phyloP scores from a whole-genome alignment of 1,140 invertebrate species.

The Temnothorax longispinosus region DNA sequence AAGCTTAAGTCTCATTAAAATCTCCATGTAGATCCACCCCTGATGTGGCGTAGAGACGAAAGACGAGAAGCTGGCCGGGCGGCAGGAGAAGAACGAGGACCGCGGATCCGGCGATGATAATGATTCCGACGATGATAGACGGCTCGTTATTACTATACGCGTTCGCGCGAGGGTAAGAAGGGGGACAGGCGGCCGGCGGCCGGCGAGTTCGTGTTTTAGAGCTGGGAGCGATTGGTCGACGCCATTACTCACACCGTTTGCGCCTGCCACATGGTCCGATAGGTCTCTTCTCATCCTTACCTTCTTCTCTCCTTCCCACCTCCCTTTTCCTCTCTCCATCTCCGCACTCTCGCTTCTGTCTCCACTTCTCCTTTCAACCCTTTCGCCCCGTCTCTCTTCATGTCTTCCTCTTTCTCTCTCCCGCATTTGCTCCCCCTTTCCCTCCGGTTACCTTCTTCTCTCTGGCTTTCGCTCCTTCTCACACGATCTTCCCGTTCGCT shows the following conservation, averaged over 20 bases:
- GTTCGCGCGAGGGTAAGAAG: conserved; percentile 8
- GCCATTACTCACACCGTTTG: conserved; percentile 81
- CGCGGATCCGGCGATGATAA: conserved; percentile 76
- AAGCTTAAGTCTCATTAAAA: conserved; percentile 38
- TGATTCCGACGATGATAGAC: conserved; percentile 80
- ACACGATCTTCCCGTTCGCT: background rate
- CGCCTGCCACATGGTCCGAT: conserved; percentile 81
- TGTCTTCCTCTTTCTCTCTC: background rate
- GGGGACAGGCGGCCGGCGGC: conserved; percentile 45
- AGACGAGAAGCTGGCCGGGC: conserved; percentile 1
- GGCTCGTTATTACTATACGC: conserved; percentile 59
- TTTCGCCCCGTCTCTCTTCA: background rate
- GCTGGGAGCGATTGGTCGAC: conserved; percentile 79
- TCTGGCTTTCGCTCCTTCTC: conserved; percentile 5
- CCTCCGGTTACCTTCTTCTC: background rate
- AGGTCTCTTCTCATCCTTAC: conserved; percentile 65
- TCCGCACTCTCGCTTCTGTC: background rate
- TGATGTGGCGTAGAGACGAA: conserved; percentile 37
- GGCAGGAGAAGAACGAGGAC: conserved; percentile 62
- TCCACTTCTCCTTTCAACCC: conserved; percentile 16
- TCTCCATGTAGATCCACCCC: conserved; percentile 16
- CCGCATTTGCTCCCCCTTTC: background rate
- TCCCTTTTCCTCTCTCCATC: background rate
- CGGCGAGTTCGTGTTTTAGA: conserved; percentile 75
- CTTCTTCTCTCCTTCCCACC: conserved; percentile 21